Conservation (phyloP, 2,888 invertebrate species). For the Melangyna quadrimaculata region DNA sequence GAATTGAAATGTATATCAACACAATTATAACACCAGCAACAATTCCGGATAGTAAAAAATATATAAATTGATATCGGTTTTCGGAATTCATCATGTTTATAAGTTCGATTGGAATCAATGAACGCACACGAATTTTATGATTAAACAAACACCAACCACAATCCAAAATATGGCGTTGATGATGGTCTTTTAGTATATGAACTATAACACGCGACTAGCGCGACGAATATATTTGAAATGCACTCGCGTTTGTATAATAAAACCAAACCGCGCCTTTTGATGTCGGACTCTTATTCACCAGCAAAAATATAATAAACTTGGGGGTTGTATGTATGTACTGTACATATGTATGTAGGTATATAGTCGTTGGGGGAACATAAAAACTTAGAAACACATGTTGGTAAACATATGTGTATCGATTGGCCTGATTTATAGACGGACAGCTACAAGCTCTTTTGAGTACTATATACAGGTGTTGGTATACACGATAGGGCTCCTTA, state of each 20-base stretch:
- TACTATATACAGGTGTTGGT: conserved; percentile 20
- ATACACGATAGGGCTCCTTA: neutral
- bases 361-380: conserved; percentile 6
- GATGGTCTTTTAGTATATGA: neutral
- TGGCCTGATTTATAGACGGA: conserved; percentile 54
- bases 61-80: conserved; percentile 77
- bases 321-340: too few relatives aligned
- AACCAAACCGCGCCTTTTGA: conserved; percentile 7
- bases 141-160: neutral
- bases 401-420: conserved; percentile 44
- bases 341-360: too few relatives aligned
- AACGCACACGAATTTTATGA: neutral
- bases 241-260: conserved; percentile 54
- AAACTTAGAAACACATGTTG: conserved; percentile 25
- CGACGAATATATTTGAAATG: conserved; percentile 49
- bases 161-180: neutral
- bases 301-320: conserved; percentile 12
- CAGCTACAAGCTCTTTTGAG: conserved; percentile 32
- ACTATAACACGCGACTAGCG: conserved; percentile 14
- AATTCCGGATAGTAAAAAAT: conserved; percentile 78
- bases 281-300: neutral
- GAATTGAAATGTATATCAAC: conserved; percentile 76
- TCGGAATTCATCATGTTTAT: conserved; percentile 72
- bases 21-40: conserved; percentile 77
- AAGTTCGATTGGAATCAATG: neutral